Evolutionary conservation across 1,140 invertebrate species (phyloP), one percentile per base, ranked within the genome.

Genomic region (Mycetomoellerius zeteki): DNA sequence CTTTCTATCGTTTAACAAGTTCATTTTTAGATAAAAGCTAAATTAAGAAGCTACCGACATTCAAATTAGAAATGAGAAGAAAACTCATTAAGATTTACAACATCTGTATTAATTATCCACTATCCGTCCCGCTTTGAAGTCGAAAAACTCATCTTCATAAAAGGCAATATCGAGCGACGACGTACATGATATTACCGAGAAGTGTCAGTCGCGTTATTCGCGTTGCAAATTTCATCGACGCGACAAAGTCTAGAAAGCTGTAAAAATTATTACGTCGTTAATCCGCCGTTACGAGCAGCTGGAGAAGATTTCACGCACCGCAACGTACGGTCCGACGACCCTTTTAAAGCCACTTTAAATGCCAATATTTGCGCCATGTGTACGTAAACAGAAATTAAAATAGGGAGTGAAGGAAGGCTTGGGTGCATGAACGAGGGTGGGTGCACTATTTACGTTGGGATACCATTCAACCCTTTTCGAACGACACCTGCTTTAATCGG

Each of bases 261-360:
- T 84, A 84, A 75, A 75, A 75, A 84, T 84, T 75, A 84, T 75
- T 84, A 84, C 37, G 2, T 75, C 69, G 80, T 84, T 84, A 84
- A 84, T 84, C 80, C 69, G 24, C 58, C 54, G 54, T 64, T 54
- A 37, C 52, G 21, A 85, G 33, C 50, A 85, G 21, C 65, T 33
- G 54, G 60, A 37, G 81, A 80, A 88, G 84, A 86, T 88, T 80
- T 89, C 60, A 67, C 58, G 54, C 67, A 19, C 71, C 69, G 65
- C 47, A 76, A 78, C 72, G 30, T 52, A 85, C 33, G 14, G 30
- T 7, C 60, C 50, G 43, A 24, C 60, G 72, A 50, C 21, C 77
- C 65, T 88, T 88, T 81, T 80, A 86, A 86, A 86, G 69, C 75
- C 87, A 88, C 82, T 88, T 85, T 88, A 89, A 89, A 78, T 54